Base-by-base conservation (phyloP, 2,113 vertebrate species). In the Lagopus leucura region DNA sequence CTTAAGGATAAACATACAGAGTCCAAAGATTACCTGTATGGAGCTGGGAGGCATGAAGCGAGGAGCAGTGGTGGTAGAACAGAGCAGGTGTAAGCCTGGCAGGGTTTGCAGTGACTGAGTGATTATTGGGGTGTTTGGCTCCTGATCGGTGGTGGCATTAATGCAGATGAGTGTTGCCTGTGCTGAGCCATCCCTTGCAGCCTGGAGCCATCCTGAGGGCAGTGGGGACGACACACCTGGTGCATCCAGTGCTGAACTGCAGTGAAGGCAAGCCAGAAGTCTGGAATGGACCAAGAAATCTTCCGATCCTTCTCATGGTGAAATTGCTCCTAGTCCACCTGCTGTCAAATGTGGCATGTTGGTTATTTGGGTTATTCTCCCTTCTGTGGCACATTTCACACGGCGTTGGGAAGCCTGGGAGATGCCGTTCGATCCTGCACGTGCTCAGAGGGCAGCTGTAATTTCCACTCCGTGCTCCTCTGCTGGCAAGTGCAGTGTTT, bases 341-440 rank as follows among this genome's bases (percentile, higher is more conserved):
- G 10, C 40, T n/a, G 0, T 38, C 7, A 74, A 13, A 28, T 0
- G 3, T 55, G 52, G 21, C 2, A 4, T 6, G 8, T n/a, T 32
- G n/a, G 40, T 75, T 63, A 19, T 85, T 70, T 8, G 42, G 52
- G 36, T 60, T 32, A 28, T 0, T 0, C 32, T 45, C 64, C 54
- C 24, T 86, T 54, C 45, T 4, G 0, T 25, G 64, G 21, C 20
- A 3, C 4, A 8, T 18, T 5, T 45, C 14, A 55, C 10, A 4
- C 1, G 6, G 11, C 38, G 79, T 10, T 9, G 50, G n/a, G 42
- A 4, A 61, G 22, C 40, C 74, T 36, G 65, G 71, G 85, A 74
- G 74, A 19, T 75, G 78, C 48, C 5, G 5, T 69, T 63, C 1
- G 4, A n/a, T 82, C 28, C 38, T 38, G 38, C 40, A 3, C 0